Conservation (phyloP, 2,113 vertebrate species). For the Scomber colias region DNA sequence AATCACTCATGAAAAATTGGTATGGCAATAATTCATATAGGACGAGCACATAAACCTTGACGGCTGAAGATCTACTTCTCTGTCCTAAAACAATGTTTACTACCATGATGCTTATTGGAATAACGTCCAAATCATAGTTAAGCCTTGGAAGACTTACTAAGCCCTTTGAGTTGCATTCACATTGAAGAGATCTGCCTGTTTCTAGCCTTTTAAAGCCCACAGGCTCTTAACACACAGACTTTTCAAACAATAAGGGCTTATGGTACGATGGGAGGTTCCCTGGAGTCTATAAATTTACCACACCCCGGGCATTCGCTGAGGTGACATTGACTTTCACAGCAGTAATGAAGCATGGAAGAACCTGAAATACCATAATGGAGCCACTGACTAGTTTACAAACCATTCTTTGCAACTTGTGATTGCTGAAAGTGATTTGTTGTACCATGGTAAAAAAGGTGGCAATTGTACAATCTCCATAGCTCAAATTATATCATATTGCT, state of each 20-base stretch:
- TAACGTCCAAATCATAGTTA: slow-evolving; percentile 33
- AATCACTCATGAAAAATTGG: slow-evolving; percentile 7
- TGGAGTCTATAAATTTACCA: slow-evolving; percentile 15
- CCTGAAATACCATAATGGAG: not conserved
- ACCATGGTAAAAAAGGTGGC: too few relatives aligned
- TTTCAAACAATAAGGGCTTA: slow-evolving; percentile 12
- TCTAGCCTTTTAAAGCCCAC: slow-evolving; percentile 35
- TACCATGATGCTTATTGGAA: slow-evolving; percentile 2
- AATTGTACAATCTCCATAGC: too few relatives aligned
- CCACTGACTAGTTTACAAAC: too few relatives aligned
- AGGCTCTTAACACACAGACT: slow-evolving; percentile 15
- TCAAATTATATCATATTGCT: too few relatives aligned
- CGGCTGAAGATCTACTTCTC: slow-evolving; percentile 4
- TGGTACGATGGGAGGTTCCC: slow-evolving; percentile 20
- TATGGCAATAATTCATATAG: not conserved
- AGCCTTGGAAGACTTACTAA: slow-evolving; percentile 9
- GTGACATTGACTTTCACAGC: not conserved
- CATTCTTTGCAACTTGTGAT: not conserved
- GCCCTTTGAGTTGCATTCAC: slow-evolving; percentile 19
- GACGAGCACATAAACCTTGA: not conserved
- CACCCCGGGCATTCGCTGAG: not conserved
- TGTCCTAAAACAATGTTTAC: slow-evolving; percentile 30
- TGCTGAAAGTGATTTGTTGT: not conserved
- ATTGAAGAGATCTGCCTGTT: slow-evolving; percentile 22
- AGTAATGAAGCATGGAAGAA: not conserved